Percentiles rank a stretch among this genome's conserved stretches.
phyloP scores from a whole-genome alignment of 2,888 invertebrate genomes.

The Galerucella nymphaeae region DNA sequence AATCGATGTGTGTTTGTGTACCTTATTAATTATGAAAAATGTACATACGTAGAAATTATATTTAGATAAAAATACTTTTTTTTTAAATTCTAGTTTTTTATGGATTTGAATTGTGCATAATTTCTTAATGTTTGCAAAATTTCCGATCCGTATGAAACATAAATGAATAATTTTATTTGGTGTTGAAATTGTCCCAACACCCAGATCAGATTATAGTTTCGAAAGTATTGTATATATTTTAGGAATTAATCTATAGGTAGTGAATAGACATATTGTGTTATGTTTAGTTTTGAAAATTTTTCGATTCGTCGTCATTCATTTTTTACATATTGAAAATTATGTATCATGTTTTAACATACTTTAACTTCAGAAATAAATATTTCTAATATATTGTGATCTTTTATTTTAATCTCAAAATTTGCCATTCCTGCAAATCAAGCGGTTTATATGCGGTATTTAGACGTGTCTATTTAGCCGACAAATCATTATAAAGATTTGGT shows the following conservation, averaged over 20 bases:
- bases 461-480: too few relatives aligned
- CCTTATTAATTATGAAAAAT: slow-evolving; percentile 17
- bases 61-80: slow-evolving; percentile 16
- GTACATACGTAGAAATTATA: slow-evolving; percentile 32
- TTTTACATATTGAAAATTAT: slow-evolving; percentile 28
- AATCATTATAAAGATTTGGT: too few relatives aligned
- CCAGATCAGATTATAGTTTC: background rate
- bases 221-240: slow-evolving; percentile 19
- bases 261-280: slow-evolving; percentile 9
- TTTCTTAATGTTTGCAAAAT: slow-evolving; percentile 12
- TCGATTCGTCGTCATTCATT: background rate
- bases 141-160: background rate
- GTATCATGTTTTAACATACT: slow-evolving; percentile 30
- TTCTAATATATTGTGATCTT: slow-evolving; percentile 17
- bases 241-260: slow-evolving; percentile 5
- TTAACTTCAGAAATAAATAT: slow-evolving; percentile 31
- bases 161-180: background rate
- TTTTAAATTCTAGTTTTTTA: slow-evolving; percentile 4
- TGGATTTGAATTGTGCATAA: slow-evolving; percentile 22
- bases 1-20: slow-evolving; percentile 39
- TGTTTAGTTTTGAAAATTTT: slow-evolving; percentile 9
- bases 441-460: too few relatives aligned
- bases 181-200: background rate
- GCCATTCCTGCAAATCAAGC: too few relatives aligned
- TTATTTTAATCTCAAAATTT: background rate